A percentile compares a stretch with the other conserved stretches of the same genome.
Evolutionary conservation across 1,140 invertebrate species (phyloP).

Genomic region (Vollenhovia emeryi): DNA sequence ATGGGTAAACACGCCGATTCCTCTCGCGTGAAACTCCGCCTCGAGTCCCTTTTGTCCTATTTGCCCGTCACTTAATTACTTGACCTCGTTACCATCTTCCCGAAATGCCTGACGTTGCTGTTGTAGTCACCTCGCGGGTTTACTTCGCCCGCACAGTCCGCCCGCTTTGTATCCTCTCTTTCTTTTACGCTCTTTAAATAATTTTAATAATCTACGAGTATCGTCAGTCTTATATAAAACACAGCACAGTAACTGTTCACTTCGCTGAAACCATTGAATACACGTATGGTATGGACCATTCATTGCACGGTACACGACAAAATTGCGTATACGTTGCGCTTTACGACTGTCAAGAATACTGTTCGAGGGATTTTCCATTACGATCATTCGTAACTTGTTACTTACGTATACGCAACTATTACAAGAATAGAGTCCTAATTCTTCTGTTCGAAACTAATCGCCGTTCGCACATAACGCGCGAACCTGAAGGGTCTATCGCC

Average conservation of each 20-base stretch:
- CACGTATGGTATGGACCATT: no score
- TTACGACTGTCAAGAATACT: no score
- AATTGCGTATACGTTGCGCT: no score
- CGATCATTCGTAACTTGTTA: no score
- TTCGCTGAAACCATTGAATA: no score
- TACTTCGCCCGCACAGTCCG: not conserved
- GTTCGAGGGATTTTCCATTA: no score
- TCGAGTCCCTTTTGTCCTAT: constrained; percentile 45
- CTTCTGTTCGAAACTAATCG: not conserved
- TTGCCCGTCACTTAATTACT: constrained; percentile 54
- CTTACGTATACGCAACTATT: no score
- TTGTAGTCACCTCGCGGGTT: not conserved
- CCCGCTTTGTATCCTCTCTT: not conserved
- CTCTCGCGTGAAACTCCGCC: constrained; percentile 9
- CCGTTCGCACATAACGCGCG: not conserved
- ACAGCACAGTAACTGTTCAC: no score
- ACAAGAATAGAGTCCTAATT: no score
- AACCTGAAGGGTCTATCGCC: constrained; percentile 8
- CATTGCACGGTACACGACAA: no score
- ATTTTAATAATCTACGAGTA: not conserved
- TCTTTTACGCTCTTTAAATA: not conserved
- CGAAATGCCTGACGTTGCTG: constrained; percentile 6
- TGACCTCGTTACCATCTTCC: constrained; percentile 39
- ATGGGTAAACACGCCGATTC: constrained; percentile 34
- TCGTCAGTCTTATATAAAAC: no score